A percentile compares a stretch with the other conserved stretches of the same genome.
phyloP scores from a whole-genome alignment of 2,888 invertebrate species.

The Catocala fraxini region DNA sequence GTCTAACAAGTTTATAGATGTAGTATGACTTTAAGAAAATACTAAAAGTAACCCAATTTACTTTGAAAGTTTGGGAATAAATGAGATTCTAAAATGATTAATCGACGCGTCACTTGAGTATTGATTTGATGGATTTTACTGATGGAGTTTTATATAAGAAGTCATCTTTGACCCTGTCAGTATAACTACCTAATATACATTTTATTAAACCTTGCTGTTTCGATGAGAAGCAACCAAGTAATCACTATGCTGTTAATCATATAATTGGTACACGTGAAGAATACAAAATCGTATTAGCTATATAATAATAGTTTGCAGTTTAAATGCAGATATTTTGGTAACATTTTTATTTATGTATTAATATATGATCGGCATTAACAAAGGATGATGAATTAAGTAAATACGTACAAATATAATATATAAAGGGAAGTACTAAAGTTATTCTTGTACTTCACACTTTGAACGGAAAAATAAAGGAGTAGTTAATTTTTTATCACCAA shows the following conservation, averaged over 20 bases:
- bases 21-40: neutral
- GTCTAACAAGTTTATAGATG: neutral
- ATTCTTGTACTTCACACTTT: slow-evolving; percentile 53
- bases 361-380: slow-evolving; percentile 1
- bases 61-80: slow-evolving; percentile 10
- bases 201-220: no score
- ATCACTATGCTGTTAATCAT: no score
- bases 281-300: no score
- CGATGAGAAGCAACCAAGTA: no score
- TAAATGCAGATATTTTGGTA: no score
- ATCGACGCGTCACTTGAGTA: slow-evolving; percentile 6
- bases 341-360: neutral
- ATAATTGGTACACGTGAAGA: no score
- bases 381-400: neutral
- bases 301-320: neutral
- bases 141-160: slow-evolving; percentile 1
- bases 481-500: slow-evolving; percentile 79
- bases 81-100: slow-evolving; percentile 12
- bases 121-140: slow-evolving; percentile 4
- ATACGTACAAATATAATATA: neutral
- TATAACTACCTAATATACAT: neutral
- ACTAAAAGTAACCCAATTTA: slow-evolving; percentile 11
- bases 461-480: slow-evolving; percentile 66
- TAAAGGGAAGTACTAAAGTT: slow-evolving; percentile 27
- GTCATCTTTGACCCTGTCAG: neutral